Evolutionary conservation across 2,888 invertebrate genomes (phyloP), one percentile per base, ranked within the genome.

Genomic region (Chirona hameri): DNA sequence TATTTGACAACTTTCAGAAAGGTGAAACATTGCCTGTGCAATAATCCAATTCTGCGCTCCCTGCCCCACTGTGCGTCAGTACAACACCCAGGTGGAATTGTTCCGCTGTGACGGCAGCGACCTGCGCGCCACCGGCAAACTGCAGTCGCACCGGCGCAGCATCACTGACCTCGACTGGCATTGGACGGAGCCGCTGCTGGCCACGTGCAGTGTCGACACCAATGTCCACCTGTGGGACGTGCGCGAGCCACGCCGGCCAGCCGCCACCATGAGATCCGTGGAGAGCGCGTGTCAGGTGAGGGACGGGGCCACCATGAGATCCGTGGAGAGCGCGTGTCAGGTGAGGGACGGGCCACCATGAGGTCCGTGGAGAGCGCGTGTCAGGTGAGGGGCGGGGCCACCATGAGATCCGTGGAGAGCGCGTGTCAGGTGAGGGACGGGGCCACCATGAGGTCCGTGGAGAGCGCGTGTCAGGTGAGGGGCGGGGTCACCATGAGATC

Each of bases 121-220:
- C 48, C n/a, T 46, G 48, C 79, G 52, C n/a, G 14, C 46, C 12
- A 10, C 18, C 0, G 48, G 52, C 86, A 93, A 93, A 18, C 89
- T 95, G 52, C 91, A 93, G 81, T 94, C 93, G 0, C 96, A 96
- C 86, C 95, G 95, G 0, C 90, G 96, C 84, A 93, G 94, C 29
- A 94, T 96, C 52, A 95, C 95, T 83, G 97, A 97, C 87, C 91
- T 98, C 82, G 96, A 97, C 88, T 98, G 98, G 94, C 96, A 97
- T 87, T 91, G 91, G 81, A 91, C 92, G 87, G 92, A 95, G 87
- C 91, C 93, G 1, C 88, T 93, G 81, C 88, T 95, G 83, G 94
- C 97, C 15, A 96, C 97, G 79, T 97, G 96, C 87, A 97, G 97
- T 9, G 95, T 96, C 82, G 98, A 98, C 87, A 95, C 96, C 72